phyloP scores from a whole-genome alignment of 2,113 vertebrate species.

The Gymnarchus niloticus region DNA sequence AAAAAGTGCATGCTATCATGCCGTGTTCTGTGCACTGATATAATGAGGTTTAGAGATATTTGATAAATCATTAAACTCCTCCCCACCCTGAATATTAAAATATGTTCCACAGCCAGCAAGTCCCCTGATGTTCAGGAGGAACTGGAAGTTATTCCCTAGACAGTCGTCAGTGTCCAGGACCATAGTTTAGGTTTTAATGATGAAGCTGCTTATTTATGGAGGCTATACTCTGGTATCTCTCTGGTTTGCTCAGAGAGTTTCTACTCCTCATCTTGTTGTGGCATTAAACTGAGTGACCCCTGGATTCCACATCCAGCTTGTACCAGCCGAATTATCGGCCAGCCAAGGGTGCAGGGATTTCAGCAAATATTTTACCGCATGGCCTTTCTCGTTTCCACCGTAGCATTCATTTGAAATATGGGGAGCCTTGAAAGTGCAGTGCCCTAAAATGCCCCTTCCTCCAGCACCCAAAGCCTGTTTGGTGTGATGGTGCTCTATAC shows the following conservation, averaged over 20 bases:
- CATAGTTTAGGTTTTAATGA: not conserved
- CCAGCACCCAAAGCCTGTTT: not conserved
- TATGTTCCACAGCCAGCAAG: not conserved
- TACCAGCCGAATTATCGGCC: not conserved
- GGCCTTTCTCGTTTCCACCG: not conserved
- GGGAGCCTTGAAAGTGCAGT: not conserved
- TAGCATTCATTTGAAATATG: not conserved
- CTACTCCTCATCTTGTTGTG: not conserved
- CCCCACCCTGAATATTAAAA: not conserved
- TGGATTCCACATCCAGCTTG: not conserved
- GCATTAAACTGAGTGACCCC: not conserved
- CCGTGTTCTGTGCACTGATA: not conserved
- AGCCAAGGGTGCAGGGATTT: not conserved
- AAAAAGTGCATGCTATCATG: not conserved
- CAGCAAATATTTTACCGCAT: not conserved
- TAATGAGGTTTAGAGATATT: conserved; percentile 16
- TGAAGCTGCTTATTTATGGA: not conserved
- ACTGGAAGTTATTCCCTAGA: not conserved
- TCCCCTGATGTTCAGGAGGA: not conserved
- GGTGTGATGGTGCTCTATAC: not conserved
- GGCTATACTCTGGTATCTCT: no score
- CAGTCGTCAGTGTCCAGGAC: not conserved
- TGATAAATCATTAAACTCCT: conserved; percentile 12
- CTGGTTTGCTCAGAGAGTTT: not conserved
- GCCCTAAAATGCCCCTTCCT: not conserved